phyloP scores from a whole-genome alignment of 2,888 invertebrate genomes.

The Tipula lateralis region DNA sequence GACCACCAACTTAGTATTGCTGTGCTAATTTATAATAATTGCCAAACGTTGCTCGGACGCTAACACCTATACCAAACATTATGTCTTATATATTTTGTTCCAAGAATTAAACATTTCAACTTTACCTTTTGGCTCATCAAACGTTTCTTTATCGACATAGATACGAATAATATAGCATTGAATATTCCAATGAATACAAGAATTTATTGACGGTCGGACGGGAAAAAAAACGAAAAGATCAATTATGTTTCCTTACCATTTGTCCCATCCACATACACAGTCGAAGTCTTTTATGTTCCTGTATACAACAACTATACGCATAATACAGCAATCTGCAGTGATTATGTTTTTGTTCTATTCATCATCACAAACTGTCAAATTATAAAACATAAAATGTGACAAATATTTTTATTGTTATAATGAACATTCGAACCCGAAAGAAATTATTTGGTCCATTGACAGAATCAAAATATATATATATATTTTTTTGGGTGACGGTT shows the following conservation, averaged over 20 bases:
- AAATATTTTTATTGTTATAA: not conserved
- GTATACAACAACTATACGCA: no score
- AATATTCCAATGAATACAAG: no score
- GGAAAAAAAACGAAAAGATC: not conserved
- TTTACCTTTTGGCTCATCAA: no score
- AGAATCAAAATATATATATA: not conserved
- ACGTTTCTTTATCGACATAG: no score
- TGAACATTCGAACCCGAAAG: not conserved
- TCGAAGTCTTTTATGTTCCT: not conserved
- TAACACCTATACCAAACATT: no score
- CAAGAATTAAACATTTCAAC: no score
- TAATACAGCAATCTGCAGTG: not conserved
- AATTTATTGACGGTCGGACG: no score
- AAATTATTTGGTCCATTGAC: not conserved
- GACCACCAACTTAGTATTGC: no score
- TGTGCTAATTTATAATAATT: no score
- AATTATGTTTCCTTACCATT: not conserved
- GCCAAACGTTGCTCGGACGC: no score
- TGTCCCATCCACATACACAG: not conserved
- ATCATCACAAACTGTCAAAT: conserved; percentile 2
- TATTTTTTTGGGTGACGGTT: not conserved
- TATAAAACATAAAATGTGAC: not conserved
- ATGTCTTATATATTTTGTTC: no score
- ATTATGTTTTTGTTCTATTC: not conserved
- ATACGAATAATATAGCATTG: no score